Conservation (phyloP, 2,888 invertebrate species). For the Watsonalla binaria region DNA sequence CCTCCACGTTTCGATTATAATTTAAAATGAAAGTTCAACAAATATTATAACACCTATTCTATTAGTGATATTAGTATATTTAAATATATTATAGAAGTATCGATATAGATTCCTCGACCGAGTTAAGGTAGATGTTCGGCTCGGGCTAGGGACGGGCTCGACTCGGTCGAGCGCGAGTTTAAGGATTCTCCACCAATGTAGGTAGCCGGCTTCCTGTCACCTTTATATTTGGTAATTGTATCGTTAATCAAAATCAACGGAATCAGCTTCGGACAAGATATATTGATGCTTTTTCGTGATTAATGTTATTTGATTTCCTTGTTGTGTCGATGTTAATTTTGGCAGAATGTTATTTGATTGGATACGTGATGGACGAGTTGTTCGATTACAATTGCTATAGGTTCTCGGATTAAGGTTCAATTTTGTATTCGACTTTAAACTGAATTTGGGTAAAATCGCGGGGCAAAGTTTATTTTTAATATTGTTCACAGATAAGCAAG, state of each 20-base stretch:
- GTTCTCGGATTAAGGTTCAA: not conserved
- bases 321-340: not conserved
- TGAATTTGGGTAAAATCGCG: too few relatives aligned
- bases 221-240: not conserved
- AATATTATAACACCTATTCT: too few relatives aligned
- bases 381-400: not conserved
- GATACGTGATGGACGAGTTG: not conserved
- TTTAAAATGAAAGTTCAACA: too few relatives aligned
- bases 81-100: too few relatives aligned
- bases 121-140: not conserved
- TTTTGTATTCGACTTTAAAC: constrained; percentile 3
- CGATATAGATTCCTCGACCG: too few relatives aligned
- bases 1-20: too few relatives aligned
- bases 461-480: constrained; percentile 5
- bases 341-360: not conserved
- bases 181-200: not conserved
- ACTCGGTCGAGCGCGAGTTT: not conserved
- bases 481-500: constrained; percentile 88
- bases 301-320: not conserved
- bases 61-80: too few relatives aligned
- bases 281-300: not conserved
- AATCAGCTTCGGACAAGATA: not conserved
- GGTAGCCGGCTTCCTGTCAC: too few relatives aligned
- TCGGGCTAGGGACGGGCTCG: too few relatives aligned
- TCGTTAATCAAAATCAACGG: constrained; percentile 1